Evolutionary conservation across 30 jellyfish, hydroid and myxozoan species (phyloP).

Genomic region (Rhopilema esculentum): DNA sequence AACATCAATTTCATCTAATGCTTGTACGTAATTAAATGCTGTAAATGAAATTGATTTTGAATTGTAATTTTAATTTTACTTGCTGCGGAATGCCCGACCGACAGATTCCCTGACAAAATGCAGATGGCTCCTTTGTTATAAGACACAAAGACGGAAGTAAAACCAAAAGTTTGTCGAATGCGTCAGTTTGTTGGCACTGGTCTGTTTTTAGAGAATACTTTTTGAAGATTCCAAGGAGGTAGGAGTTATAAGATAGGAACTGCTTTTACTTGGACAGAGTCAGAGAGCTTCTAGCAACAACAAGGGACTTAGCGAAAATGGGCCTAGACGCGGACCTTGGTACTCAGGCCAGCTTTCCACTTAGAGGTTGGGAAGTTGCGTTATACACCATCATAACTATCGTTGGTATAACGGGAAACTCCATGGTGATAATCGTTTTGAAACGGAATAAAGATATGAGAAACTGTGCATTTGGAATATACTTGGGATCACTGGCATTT

Average conservation of each 20-base stretch:
- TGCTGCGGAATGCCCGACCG: too few species aligned
- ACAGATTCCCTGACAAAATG: too few species aligned
- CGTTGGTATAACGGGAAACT: constrained; percentile 52
- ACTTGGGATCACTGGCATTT: constrained; percentile 61
- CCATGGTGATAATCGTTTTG: constrained; percentile 53
- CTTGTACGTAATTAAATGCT: too few species aligned
- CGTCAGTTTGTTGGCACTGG: background rate
- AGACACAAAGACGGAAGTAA: background rate
- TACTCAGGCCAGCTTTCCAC: constrained; percentile 58
- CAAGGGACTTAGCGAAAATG: background rate
- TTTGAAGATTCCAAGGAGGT: background rate
- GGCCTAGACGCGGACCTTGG: constrained; percentile 21
- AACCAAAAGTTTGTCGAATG: background rate
- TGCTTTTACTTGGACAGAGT: background rate
- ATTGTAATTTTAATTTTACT: too few species aligned
- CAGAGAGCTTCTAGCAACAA: background rate
- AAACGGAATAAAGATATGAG: constrained; percentile 47
- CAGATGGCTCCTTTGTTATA: too few species aligned
- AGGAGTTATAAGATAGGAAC: background rate
- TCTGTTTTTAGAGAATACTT: background rate
- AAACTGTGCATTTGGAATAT: constrained; percentile 61
- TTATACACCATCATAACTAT: constrained; percentile 48
- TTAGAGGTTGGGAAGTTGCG: constrained; percentile 58
- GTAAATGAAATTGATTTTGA: too few species aligned
- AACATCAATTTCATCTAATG: too few species aligned